Evolutionary conservation across 2,888 invertebrate species (phyloP), one percentile per base, ranked within the genome.

Genomic region (Aplocera efformata): DNA sequence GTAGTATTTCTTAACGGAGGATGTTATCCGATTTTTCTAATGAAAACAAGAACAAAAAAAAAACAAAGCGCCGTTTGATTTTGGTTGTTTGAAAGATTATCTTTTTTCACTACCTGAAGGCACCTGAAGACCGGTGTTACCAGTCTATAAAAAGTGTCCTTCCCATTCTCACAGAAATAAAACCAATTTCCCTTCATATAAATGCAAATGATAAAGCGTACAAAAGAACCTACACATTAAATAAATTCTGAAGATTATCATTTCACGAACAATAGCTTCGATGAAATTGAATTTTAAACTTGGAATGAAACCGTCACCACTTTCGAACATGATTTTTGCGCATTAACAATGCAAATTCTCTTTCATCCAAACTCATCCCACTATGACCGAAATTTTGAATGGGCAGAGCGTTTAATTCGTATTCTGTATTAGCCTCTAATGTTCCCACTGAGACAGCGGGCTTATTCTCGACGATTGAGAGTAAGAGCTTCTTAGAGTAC

Each of bases 281-380:
- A 60, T 63, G 44, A 66, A 68, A 65, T 71, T 63, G 53, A 42
- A 60, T 65, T 68, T 68, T 49, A 60, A 67, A 66, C 58, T 67
- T 62, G 57, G 62, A 71, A 69, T 68, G 56, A 60, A 64, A 57
- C 58, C 61, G 64, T 62, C 59, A 58, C 47, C 37, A 32, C 25
- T 39, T 35, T 42, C 38, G 51, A 53, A 41, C 27, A 39, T 37
- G 30, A 32, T 49, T 58, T 63, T 56, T 59, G 53, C 48, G 38
- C 33, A 65, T 63, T 67, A 67, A 64, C 63, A 70, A 69, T 71
- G 64, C 68, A 71, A 72, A 76, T 71, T 55, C 50, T 62, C 62
- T 67, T 64, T 67, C 67, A 67, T 63, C 56, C 59, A 62, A 70
- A 67, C 60, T 69, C 73, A 63, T 70, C 60, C 60, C 63, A 61